Conservation (phyloP, 2,797 vertebrate genomes). For the Potorous gilbertii region DNA sequence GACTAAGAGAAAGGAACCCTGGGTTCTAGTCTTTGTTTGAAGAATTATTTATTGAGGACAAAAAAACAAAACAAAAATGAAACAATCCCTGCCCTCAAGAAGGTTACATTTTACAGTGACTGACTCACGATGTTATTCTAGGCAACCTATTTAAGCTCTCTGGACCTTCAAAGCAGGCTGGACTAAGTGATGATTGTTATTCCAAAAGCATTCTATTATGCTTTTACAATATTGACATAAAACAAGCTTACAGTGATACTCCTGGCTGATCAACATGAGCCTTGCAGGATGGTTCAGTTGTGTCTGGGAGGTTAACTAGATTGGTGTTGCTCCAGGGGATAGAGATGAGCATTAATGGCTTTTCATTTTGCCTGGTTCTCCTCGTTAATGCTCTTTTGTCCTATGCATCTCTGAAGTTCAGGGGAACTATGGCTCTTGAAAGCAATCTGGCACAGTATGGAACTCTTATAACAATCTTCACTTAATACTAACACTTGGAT, state of each 20-base stretch:
- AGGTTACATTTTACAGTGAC: background rate
- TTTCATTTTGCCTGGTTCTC: background rate
- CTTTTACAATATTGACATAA: conserved; percentile 1
- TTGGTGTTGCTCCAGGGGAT: background rate
- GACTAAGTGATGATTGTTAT: background rate
- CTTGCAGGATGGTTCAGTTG: background rate
- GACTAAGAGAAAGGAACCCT: background rate
- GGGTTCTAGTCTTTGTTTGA: background rate
- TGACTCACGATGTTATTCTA: background rate
- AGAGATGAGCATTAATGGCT: background rate
- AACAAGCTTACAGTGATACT: background rate
- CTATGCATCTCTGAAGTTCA: background rate
- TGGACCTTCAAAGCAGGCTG: background rate
- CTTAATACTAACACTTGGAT: background rate
- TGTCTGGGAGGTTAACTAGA: background rate
- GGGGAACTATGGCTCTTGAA: background rate
- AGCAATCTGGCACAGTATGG: background rate
- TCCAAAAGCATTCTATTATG: conserved; percentile 5
- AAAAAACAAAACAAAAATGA: background rate
- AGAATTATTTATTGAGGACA: background rate
- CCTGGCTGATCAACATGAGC: background rate
- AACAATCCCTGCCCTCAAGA: background rate
- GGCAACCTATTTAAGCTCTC: background rate
- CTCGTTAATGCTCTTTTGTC: background rate
- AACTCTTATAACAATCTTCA: background rate